Evolutionary conservation across 2,113 vertebrate genomes (phyloP).

Genomic region (Oncorhynchus mykiss): DNA sequence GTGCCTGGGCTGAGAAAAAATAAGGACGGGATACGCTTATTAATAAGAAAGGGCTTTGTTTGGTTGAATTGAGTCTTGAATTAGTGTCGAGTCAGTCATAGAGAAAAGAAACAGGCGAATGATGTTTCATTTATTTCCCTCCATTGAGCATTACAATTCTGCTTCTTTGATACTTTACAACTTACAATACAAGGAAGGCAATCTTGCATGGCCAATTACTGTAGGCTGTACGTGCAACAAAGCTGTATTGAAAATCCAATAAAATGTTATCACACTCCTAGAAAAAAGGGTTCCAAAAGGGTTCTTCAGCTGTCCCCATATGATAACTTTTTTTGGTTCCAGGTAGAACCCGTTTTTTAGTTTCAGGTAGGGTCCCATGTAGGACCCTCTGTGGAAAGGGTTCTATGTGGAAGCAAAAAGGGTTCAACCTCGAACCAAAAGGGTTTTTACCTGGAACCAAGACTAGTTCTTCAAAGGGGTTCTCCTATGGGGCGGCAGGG

Average conservation of each 20-base stretch:
- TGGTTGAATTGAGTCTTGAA: conserved; percentile 72
- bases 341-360: too few species aligned
- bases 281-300: too few species aligned
- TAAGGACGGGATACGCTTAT: conserved; percentile 73
- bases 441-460: too few species aligned
- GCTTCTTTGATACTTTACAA: conserved; percentile 54
- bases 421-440: too few species aligned
- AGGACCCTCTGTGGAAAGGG: too few species aligned
- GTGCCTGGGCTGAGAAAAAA: conserved; percentile 65
- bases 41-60: conserved; percentile 68
- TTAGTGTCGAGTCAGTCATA: conserved; percentile 65
- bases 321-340: too few species aligned
- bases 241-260: background rate
- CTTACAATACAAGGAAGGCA: conserved; percentile 60
- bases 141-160: conserved; percentile 58
- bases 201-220: conserved; percentile 50
- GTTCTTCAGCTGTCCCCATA: too few species aligned
- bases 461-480: too few species aligned
- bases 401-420: too few species aligned
- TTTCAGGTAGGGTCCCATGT: too few species aligned
- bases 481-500: too few species aligned
- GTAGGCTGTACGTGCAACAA: conserved; percentile 44
- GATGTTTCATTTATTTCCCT: conserved; percentile 62
- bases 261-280: background rate
- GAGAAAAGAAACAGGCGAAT: conserved; percentile 51